These are phyloP conservation scores for Cryptoblepharus egeriae DNA, from an alignment of 2,797 vertebrate species.

Conservation along the genomic window DNA sequence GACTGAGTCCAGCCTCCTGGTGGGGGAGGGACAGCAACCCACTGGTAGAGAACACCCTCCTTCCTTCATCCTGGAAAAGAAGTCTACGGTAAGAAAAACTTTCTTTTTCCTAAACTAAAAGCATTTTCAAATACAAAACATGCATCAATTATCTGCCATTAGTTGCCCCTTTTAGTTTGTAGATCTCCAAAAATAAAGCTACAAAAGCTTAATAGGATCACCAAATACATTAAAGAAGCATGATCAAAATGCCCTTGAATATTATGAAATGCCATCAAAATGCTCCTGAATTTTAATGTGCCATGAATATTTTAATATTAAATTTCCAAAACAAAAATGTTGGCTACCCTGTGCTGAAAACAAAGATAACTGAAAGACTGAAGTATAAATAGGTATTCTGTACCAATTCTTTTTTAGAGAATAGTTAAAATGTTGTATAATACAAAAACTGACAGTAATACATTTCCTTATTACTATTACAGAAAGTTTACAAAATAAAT, in stretches of 20 bases:
- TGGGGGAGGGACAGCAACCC: too few species aligned
- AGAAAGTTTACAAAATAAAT: not conserved
- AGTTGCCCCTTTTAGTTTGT: not conserved
- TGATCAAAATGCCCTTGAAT: too few species aligned
- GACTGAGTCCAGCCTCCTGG: too few species aligned
- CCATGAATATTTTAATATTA: conserved; percentile 24
- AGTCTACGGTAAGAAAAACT: too few species aligned
- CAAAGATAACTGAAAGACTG: conserved; percentile 28
- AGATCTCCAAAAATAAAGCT: not conserved
- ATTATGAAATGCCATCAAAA: conserved; percentile 11
- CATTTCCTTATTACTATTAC: not conserved
- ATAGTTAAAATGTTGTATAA: not conserved
- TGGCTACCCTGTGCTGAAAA: not conserved
- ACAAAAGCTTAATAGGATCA: not conserved
- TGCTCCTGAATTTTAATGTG: not conserved
- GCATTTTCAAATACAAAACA: not conserved
- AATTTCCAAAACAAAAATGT: not conserved
- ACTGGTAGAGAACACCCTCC: too few species aligned
- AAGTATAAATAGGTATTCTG: conserved; percentile 14
- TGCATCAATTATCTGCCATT: not conserved
- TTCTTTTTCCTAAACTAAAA: not conserved
- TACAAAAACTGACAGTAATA: not conserved
- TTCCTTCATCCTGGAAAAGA: too few species aligned
- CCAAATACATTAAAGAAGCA: not conserved
- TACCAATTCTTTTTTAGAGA: not conserved